A percentile compares a stretch with the other conserved stretches of the same genome.
phyloP scores from a whole-genome alignment of 2,113 vertebrate genomes.

The Dasyornis broadbenti region DNA sequence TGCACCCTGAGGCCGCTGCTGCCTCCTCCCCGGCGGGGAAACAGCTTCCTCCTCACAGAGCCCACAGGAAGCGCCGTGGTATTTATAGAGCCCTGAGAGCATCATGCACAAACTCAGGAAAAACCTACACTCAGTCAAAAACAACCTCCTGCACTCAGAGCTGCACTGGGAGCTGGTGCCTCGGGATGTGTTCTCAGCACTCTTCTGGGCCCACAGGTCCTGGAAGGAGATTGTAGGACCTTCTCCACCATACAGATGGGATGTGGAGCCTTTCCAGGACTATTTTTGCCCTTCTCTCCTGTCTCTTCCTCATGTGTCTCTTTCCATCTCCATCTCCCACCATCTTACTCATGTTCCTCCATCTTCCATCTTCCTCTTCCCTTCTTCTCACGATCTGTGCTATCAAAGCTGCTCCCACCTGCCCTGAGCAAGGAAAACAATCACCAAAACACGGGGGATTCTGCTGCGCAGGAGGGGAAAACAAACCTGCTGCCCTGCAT shows the following conservation, averaged over 20 bases:
- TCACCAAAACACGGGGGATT: neutral
- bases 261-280: neutral
- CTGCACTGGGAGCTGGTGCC: neutral
- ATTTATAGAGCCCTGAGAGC: conserved; percentile 24
- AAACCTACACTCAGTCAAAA: neutral
- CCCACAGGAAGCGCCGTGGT: conserved; percentile 30
- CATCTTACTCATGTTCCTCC: neutral
- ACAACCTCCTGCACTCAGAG: neutral
- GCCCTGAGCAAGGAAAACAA: neutral
- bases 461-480: neutral
- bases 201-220: neutral
- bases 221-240: neutral
- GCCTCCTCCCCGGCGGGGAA: neutral
- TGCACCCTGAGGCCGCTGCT: neutral
- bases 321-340: neutral
- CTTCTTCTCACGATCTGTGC: neutral
- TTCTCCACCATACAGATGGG: rapidly evolving
- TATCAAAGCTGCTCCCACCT: neutral
- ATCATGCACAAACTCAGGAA: neutral
- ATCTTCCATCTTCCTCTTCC: neutral
- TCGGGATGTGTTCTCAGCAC: rapidly evolving
- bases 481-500: neutral
- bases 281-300: neutral
- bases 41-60: conserved; percentile 5
- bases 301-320: neutral